Evolutionary conservation across 2,797 vertebrate species (phyloP).

Genomic region (Hoplostethus mediterraneus): DNA sequence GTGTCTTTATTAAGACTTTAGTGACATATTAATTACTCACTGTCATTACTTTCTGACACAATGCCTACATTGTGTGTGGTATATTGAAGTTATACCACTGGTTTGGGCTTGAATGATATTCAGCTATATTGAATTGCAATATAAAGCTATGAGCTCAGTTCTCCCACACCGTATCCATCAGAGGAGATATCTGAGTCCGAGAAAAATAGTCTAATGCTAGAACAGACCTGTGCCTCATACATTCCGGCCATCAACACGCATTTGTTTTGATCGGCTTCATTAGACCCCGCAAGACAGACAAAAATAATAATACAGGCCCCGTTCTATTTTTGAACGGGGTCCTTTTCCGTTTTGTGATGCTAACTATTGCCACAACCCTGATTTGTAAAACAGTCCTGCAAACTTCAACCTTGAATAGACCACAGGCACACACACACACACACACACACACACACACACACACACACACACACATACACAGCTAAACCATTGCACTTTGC

Average conservation of each 20-base stretch:
- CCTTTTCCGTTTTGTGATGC: conserved; percentile 59
- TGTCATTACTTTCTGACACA: background rate
- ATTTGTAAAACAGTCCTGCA: conserved; percentile 65
- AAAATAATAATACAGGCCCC: conserved; percentile 53
- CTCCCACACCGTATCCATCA: conserved; percentile 55
- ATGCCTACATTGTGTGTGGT: background rate
- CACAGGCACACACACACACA: conserved; percentile 18
- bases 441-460: conserved; percentile 11
- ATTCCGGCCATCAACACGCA: conserved; percentile 64
- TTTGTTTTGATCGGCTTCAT: conserved; percentile 70
- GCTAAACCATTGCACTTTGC: no score
- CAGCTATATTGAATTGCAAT: conserved; percentile 21
- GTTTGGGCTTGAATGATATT: conserved; percentile 16
- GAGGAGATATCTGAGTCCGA: conserved; percentile 56
- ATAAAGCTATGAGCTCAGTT: conserved; percentile 32
- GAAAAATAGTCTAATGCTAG: conserved; percentile 53
- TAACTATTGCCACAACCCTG: conserved; percentile 88
- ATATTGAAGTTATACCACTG: conserved; percentile 6
- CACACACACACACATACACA: conserved; percentile 8
- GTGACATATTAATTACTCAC: no score
- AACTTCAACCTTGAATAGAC: conserved; percentile 43
- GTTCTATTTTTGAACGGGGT: conserved; percentile 57
- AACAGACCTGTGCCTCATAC: conserved; percentile 65
- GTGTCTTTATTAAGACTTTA: no score
- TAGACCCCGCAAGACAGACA: conserved; percentile 37